These are phyloP conservation scores for Macrotis lagotis DNA, from an alignment of 2,113 vertebrate species.

Conservation along the genomic window DNA sequence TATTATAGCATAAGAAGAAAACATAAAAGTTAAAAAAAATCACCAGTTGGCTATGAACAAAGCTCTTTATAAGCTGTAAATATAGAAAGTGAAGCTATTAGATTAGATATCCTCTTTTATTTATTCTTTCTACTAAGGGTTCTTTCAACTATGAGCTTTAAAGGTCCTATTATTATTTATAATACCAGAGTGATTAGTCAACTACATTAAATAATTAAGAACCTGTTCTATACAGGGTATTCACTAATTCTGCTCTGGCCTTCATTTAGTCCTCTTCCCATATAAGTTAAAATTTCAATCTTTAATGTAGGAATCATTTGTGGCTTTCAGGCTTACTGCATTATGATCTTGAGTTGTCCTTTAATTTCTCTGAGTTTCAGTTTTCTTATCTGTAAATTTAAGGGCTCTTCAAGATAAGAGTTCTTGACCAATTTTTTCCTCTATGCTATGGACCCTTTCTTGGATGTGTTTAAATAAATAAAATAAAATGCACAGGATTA, in stretches of 20 bases:
- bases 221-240: background rate
- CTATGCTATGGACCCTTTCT: background rate
- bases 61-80: background rate
- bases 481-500: background rate
- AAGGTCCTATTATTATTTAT: background rate
- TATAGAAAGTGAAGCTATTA: background rate
- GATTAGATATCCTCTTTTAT: background rate
- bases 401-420: background rate
- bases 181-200: background rate
- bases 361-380: background rate
- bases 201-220: background rate
- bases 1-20: background rate
- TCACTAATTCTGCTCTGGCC: background rate
- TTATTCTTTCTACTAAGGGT: background rate
- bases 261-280: background rate
- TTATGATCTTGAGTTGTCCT: background rate
- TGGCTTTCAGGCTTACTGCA: background rate
- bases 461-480: background rate
- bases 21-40: background rate
- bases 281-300: background rate
- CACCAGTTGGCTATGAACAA: background rate
- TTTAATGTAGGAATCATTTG: background rate
- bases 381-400: background rate
- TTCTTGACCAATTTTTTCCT: background rate
- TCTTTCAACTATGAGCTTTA: background rate